Evolutionary conservation across 1,140 invertebrate genomes (phyloP), one percentile per base, ranked within the genome.

Genomic region (Octopus sinensis): DNA sequence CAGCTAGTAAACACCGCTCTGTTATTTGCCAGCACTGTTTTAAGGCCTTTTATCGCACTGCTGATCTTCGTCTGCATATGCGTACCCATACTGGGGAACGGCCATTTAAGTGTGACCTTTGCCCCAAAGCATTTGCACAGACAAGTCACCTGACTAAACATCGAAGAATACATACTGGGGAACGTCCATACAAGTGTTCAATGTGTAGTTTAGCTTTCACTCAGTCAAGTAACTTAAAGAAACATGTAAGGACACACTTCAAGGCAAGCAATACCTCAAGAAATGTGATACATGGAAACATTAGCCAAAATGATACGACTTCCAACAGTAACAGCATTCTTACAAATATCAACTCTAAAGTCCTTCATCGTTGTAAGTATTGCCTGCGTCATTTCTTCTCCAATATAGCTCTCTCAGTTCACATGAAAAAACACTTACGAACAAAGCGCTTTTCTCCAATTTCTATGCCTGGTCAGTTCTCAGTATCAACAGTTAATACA

Each of bases 221-320:
- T 23, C 68, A 95, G 95, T 88, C 82, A 51, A 80, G 82, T 56
- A 84, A 85, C 68, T 76, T 88, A 54, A 83, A 80, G 54, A 84
- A 84, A 54, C 86, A 87, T 79, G 76, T 78, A 62, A 54, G 82
- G 71, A 80, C 96, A 85, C 95, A 93, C 86, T 73, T 73, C 30
- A 73, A 73, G 30, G 68, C 30, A n/a, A 13, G 9, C 13, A 73
- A 13, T 6, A 73, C 17, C 17, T n/a, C 17, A 23, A 73, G 30
- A 73, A 6, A 13, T 12, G 17, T 73, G 30, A 17, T 23, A 12
- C 9, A 13, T 4, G 68, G 17, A 4, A 7, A 0, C 30, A 23
- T 6, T 73, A 23, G 17, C 5, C 17, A 73, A n/a, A 13, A 6
- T 12, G 13, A 23, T 13, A 6, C 30, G 6, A 73, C 68, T 73